These are phyloP conservation scores for Xestia rhomboidea DNA, from an alignment of 2,888 invertebrate genomes.

Conservation along the genomic window DNA sequence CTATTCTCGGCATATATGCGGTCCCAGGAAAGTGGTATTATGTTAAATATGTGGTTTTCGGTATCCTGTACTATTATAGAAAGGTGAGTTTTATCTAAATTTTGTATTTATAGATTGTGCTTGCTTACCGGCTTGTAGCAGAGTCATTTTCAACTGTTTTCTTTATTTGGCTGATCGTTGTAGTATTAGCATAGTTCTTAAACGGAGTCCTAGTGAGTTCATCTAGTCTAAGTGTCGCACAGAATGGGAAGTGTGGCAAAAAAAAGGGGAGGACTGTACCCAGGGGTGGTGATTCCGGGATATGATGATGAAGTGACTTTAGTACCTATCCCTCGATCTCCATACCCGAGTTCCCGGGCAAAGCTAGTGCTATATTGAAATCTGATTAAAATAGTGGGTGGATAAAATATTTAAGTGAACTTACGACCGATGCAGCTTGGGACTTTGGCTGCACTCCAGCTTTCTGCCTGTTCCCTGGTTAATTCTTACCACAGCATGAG, in stretches of 20 bases:
- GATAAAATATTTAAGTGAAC: not conserved
- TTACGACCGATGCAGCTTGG: not conserved
- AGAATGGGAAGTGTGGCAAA: too few species aligned
- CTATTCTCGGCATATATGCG: conserved; percentile 91
- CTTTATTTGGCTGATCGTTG: not conserved
- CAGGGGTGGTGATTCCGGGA: too few species aligned
- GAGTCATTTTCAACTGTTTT: conserved; percentile 1
- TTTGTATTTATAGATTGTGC: not conserved
- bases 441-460: not conserved
- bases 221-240: not conserved
- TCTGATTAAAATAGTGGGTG: not conserved
- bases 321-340: not conserved
- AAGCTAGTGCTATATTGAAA: not conserved
- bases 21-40: conserved; percentile 92
- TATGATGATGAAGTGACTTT: not conserved
- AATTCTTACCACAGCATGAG: not conserved
- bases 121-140: not conserved
- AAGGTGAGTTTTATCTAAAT: conserved; percentile 82
- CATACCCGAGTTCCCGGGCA: not conserved
- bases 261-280: too few species aligned
- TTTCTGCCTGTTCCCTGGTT: not conserved
- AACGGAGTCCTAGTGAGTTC: not conserved
- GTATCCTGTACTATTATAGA: conserved; percentile 88
- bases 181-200: not conserved
- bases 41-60: conserved; percentile 91